Percentiles rank a stretch among this genome's conserved stretches.
Evolutionary conservation across 2,797 vertebrate genomes (phyloP).

Genomic region (Pangasius sanitwongsei): DNA sequence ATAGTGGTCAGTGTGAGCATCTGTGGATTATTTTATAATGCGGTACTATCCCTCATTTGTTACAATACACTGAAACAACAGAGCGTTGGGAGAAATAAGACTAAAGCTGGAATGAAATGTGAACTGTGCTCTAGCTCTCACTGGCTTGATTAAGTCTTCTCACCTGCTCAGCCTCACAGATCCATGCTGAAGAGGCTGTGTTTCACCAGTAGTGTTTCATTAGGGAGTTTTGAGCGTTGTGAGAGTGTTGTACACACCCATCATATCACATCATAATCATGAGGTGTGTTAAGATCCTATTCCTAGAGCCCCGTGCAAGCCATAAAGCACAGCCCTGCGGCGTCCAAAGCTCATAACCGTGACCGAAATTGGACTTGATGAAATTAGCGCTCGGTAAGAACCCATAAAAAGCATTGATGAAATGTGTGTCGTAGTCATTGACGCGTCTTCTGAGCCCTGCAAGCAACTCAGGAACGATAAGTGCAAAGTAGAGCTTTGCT

Average conservation of each 20-base stretch:
- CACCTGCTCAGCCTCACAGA: conserved; percentile 35
- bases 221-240: background rate
- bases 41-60: background rate
- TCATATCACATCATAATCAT: conserved; percentile 33
- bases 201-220: conserved; percentile 16
- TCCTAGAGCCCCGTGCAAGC: conserved; percentile 16
- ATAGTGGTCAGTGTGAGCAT: background rate
- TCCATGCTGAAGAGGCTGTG: conserved; percentile 8
- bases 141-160: conserved; percentile 35
- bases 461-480: background rate
- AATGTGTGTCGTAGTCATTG: conserved; percentile 20
- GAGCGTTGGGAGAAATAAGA: background rate
- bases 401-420: conserved; percentile 40
- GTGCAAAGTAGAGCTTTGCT: background rate
- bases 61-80: background rate
- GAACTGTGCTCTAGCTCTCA: background rate
- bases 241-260: conserved; percentile 20
- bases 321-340: conserved; percentile 22
- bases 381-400: conserved; percentile 46
- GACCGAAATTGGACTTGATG: conserved; percentile 38
- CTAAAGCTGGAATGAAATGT: background rate
- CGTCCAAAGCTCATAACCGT: conserved; percentile 29
- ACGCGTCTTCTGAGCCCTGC: background rate
- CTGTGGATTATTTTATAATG: background rate
- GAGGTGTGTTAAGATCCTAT: conserved; percentile 14